Evolutionary conservation across 2,888 invertebrate genomes (phyloP).

Genomic region (Trisateles emortualis): DNA sequence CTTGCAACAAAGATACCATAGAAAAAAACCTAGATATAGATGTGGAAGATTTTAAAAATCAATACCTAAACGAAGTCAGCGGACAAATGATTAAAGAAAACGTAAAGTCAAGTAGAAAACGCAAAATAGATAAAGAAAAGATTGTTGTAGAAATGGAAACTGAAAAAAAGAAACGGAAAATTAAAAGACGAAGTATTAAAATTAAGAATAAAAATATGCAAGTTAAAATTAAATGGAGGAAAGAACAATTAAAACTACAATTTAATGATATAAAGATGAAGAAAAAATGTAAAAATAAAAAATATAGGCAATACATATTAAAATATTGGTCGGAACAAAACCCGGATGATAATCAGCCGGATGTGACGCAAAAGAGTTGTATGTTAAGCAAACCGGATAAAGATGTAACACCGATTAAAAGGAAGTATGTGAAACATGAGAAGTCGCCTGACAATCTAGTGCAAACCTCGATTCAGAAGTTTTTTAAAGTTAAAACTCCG

Average conservation of each 20-base stretch:
- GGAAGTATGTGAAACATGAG: conserved; percentile 56
- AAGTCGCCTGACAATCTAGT: conserved; percentile 64
- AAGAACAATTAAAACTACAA: conserved; percentile 57
- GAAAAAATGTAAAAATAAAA: conserved; percentile 22
- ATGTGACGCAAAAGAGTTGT: conserved; percentile 1
- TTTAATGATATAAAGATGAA: conserved; percentile 49
- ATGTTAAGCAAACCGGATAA: conserved; percentile 55
- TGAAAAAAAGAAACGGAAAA: conserved; percentile 20
- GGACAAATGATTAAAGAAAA: conserved; percentile 18
- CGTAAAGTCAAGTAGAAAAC: conserved; percentile 8
- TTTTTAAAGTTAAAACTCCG: conserved; percentile 59
- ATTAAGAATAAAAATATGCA: conserved; percentile 57
- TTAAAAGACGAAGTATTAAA: conserved; percentile 45
- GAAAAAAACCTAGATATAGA: conserved; percentile 60
- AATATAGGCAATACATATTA: conserved; percentile 66
- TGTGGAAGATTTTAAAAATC: conserved; percentile 70
- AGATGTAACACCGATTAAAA: conserved; percentile 56
- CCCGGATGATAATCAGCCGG: no score
- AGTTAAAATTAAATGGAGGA: conserved; percentile 65
- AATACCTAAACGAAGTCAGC: conserved; percentile 65
- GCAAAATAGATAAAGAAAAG: conserved; percentile 6
- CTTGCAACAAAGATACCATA: conserved; percentile 54
- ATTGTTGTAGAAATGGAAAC: conserved; percentile 25
- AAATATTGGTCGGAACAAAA: conserved; percentile 53
- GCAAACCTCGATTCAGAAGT: conserved; percentile 71